Evolutionary conservation across 2,797 vertebrate genomes (phyloP).

Genomic region (Streptopelia turtur): DNA sequence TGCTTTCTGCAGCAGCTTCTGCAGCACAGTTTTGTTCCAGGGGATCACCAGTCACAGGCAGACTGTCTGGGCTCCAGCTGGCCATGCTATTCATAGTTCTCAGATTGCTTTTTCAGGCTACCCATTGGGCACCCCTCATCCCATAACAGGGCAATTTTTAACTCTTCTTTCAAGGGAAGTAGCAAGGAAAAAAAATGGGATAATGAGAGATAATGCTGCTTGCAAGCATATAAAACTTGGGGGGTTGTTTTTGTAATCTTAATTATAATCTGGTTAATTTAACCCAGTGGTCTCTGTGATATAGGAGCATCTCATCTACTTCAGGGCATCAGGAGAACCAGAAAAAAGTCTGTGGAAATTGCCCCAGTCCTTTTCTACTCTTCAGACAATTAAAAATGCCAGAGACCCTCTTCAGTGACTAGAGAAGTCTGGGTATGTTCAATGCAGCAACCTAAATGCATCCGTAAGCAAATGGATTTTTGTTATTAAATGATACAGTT

Average conservation of each 20-base stretch:
- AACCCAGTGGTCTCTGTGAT: not conserved
- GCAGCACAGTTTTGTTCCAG: not conserved
- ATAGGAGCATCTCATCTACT: not conserved
- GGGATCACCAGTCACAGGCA: not conserved
- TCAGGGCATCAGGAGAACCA: not conserved
- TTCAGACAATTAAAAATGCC: not conserved
- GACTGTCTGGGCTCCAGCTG: not conserved
- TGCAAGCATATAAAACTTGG: not conserved
- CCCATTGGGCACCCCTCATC: not conserved
- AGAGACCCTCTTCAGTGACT: not conserved
- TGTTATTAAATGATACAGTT: not conserved
- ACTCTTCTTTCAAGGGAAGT: slow-evolving; percentile 29
- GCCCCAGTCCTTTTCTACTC: not conserved
- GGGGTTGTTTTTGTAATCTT: not conserved
- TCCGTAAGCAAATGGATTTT: not conserved
- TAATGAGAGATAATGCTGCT: not conserved
- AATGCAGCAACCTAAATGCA: not conserved
- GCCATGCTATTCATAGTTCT: not conserved
- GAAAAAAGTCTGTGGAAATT: not conserved
- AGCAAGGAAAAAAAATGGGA: not conserved
- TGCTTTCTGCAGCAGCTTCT: not conserved
- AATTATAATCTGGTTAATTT: not conserved
- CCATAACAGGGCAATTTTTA: slow-evolving; percentile 3
- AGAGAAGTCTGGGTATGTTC: not conserved
- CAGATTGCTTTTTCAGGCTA: not conserved